Percentiles rank a stretch among this genome's conserved stretches.
These are phyloP conservation scores for Drosophila anceps DNA, from an alignment of 2,888 invertebrate species.

Conservation along the genomic window DNA sequence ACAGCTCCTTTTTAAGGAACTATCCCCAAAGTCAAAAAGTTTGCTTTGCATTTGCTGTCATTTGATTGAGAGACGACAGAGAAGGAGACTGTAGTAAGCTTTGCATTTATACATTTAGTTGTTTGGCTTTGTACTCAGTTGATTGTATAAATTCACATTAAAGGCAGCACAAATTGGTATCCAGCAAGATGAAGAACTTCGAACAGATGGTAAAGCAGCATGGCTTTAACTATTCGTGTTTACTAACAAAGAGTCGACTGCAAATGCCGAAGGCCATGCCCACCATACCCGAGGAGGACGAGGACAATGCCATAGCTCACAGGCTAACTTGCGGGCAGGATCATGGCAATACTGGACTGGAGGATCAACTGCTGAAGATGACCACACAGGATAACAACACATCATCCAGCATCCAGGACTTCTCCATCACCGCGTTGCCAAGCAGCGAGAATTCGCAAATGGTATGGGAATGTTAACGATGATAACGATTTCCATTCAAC, in stretches of 20 bases:
- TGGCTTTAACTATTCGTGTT: background rate
- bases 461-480: background rate
- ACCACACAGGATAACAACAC: background rate
- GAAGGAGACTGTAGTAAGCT: too few species aligned
- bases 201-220: background rate
- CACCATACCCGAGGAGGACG: conserved; percentile 17
- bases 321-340: too few species aligned
- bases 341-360: background rate
- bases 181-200: conserved; percentile 7
- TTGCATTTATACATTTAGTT: background rate
- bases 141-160: background rate
- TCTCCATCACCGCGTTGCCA: background rate
- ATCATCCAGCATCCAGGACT: background rate
- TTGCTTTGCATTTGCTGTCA: too few species aligned
- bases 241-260: background rate
- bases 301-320: background rate
- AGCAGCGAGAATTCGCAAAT: background rate
- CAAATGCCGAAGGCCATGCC: conserved; percentile 13
- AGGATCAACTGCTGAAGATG: background rate
- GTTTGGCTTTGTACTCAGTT: background rate
- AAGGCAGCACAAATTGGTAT: background rate
- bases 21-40: too few species aligned
- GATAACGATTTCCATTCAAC: background rate
- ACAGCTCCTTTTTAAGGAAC: too few species aligned
- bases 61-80: too few species aligned